A percentile compares a stretch with the other conserved stretches of the same genome.
phyloP scores from a whole-genome alignment of 2,113 vertebrate genomes.

The Apistogramma diplotaenia region DNA sequence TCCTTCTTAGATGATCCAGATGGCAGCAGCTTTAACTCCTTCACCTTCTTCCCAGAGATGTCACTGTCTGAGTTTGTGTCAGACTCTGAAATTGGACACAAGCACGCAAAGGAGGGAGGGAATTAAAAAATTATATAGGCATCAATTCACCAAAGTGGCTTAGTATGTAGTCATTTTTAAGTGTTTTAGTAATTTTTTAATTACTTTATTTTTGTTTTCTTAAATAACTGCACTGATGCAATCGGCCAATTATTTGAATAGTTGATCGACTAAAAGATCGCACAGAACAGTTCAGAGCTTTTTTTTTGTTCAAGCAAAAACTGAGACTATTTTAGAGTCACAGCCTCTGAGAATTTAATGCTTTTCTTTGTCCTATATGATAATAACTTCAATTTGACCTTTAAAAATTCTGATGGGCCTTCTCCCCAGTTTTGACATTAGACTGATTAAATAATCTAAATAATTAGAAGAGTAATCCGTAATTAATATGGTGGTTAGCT shows the following conservation, averaged over 20 bases:
- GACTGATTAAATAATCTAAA: background rate
- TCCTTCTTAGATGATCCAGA: conserved; percentile 87
- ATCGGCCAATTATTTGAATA: background rate
- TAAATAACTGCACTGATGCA: background rate
- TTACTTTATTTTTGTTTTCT: background rate
- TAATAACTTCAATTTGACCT: background rate
- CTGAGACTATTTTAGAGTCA: background rate
- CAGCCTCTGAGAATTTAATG: background rate
- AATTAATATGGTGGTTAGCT: background rate
- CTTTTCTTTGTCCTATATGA: background rate
- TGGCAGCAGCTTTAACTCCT: conserved; percentile 86
- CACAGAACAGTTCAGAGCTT: background rate
- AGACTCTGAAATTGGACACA: conserved; percentile 80
- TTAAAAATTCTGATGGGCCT: background rate
- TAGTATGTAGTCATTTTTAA: too few relatives aligned
- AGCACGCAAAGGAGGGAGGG: background rate
- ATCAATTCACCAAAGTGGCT: background rate
- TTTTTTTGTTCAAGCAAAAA: background rate
- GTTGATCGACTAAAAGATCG: background rate
- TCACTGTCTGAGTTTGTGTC: conserved; percentile 97
- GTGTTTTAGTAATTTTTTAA: too few relatives aligned
- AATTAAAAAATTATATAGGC: background rate
- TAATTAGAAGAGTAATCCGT: background rate
- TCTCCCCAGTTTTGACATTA: background rate
- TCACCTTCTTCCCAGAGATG: conserved; percentile 85